A percentile compares a stretch with the other conserved stretches of the same genome.
These are phyloP conservation scores for Coturnix japonica DNA, from an alignment of 2,113 vertebrate genomes.

Conservation along the genomic window DNA sequence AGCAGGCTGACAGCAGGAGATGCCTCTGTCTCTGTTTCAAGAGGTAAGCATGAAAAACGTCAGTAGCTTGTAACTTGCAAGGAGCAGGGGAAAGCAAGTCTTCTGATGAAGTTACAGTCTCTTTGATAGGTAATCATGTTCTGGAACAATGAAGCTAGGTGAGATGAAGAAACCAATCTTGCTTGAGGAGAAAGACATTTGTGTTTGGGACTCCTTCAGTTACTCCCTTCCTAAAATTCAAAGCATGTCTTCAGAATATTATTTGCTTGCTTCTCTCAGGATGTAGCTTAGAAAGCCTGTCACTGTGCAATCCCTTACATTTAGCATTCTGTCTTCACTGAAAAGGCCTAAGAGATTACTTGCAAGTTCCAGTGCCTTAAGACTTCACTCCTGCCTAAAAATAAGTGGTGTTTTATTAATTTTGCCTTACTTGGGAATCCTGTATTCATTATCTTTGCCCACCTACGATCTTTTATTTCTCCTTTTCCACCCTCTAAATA, in stretches of 20 bases:
- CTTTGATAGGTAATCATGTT: not conserved
- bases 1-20: not conserved
- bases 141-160: not conserved
- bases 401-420: not conserved
- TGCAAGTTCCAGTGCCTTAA: not conserved
- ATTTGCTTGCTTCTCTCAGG: not conserved
- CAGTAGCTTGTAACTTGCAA: not conserved
- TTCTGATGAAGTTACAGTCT: not conserved
- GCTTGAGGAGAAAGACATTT: not conserved
- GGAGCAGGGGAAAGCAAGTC: not conserved
- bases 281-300: not conserved
- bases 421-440: not conserved
- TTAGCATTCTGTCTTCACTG: not conserved
- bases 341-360: not conserved
- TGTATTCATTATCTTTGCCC: not conserved
- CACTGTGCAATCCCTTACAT: not conserved
- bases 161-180: not conserved
- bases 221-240: not conserved
- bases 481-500: not conserved
- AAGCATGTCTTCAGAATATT: not conserved
- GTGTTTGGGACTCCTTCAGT: not conserved
- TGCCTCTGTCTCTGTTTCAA: not conserved
- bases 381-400: not conserved
- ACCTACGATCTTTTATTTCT: not conserved
- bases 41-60: not conserved